Conservation (phyloP, 2,888 invertebrate genomes). For the Ischnura elegans region DNA sequence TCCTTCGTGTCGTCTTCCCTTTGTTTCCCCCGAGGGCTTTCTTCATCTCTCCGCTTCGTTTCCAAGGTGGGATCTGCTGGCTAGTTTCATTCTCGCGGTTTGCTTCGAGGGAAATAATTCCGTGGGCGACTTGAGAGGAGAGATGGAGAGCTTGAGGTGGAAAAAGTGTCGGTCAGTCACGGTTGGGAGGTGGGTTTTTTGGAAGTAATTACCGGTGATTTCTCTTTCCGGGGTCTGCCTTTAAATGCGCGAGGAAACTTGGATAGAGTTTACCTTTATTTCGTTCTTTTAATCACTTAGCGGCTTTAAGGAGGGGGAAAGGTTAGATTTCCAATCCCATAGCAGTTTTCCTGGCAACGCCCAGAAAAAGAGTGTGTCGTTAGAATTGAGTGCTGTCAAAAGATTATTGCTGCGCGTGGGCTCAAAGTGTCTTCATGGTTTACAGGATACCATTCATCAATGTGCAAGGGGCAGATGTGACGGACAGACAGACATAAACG, state of each 20-base stretch:
- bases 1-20: not conserved
- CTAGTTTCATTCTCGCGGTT: not conserved
- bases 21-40: not conserved
- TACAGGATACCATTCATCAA: too few relatives aligned
- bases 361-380: not conserved
- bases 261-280: not conserved
- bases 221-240: not conserved
- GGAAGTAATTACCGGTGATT: not conserved
- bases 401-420: too few relatives aligned
- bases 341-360: not conserved
- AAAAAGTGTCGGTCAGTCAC: conserved; percentile 15
- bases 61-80: not conserved
- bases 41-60: not conserved
- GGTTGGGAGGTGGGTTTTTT: not conserved
- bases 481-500: too few relatives aligned
- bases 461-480: too few relatives aligned
- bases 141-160: not conserved
- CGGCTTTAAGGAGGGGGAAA: not conserved
- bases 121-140: not conserved
- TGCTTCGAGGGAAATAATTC: not conserved
- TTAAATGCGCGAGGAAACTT: not conserved
- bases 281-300: not conserved
- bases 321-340: not conserved
- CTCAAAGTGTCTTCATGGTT: too few relatives aligned
- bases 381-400: not conserved